phyloP scores from a whole-genome alignment of 2,888 invertebrate species.

The Dugesia japonica region DNA sequence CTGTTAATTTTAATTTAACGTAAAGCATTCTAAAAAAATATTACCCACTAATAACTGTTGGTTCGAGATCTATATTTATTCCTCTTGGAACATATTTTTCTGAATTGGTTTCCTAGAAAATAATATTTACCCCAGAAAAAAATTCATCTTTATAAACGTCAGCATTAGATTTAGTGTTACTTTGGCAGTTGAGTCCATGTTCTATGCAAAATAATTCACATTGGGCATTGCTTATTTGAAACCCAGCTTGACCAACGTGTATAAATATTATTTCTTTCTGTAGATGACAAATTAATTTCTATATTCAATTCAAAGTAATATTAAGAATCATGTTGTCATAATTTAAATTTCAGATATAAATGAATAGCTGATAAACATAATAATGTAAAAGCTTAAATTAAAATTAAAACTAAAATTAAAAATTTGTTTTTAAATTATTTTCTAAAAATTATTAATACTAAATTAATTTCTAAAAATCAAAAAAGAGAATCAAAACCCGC shows the following conservation, averaged over 20 bases:
- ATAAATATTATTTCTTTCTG: conserved; percentile 47
- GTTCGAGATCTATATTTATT: conserved; percentile 83
- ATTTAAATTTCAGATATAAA: no score
- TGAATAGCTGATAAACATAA: no score
- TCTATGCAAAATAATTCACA: conserved; percentile 51
- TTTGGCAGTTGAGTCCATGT: conserved; percentile 49
- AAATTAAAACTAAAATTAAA: no score
- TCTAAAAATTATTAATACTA: no score
- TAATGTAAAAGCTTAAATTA: no score
- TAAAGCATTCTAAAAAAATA: not conserved
- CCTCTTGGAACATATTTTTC: conserved; percentile 77
- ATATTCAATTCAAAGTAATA: no score
- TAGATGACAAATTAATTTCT: no score
- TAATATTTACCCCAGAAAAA: conserved; percentile 62
- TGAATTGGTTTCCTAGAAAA: conserved; percentile 62
- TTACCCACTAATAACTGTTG: conserved; percentile 59
- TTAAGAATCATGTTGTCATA: no score
- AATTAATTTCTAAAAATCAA: no score
- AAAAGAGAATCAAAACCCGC: no score
- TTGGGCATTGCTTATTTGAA: conserved; percentile 50
- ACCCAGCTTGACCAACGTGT: conserved; percentile 49
- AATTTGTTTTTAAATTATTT: no score
- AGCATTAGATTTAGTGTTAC: conserved; percentile 30
- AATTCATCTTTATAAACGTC: conserved; percentile 61
- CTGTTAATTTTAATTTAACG: not conserved